phyloP scores from a whole-genome alignment of 37 sponge, comb jelly and placozoan species.

The Beroe forskalii region DNA sequence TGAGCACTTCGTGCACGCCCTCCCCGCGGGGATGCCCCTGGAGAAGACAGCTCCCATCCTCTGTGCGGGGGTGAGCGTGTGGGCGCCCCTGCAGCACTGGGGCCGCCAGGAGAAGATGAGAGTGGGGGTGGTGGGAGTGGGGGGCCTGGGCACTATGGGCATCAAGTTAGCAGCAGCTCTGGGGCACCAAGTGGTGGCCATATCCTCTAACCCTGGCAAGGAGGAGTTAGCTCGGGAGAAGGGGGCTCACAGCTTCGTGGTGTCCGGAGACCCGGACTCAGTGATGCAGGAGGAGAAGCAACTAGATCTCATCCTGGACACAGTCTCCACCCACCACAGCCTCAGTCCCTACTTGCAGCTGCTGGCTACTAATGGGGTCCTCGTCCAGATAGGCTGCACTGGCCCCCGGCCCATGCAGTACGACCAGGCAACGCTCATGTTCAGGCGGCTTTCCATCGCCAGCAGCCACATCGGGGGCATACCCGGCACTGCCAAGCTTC shows the following conservation, averaged over 20 bases:
- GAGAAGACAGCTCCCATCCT: constrained; percentile 3
- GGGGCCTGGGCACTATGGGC: constrained; percentile 57
- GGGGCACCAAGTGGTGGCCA: constrained; percentile 46
- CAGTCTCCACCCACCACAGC: neutral
- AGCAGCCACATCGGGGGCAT: neutral
- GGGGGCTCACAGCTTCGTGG: constrained; percentile 26
- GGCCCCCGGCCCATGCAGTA: neutral
- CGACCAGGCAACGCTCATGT: constrained; percentile 1
- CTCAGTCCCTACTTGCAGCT: neutral
- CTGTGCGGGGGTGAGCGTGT: constrained; percentile 53
- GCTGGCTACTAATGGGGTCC: neutral
- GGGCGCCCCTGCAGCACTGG: constrained; percentile 42
- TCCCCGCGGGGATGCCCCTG: constrained; percentile 41
- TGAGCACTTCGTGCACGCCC: neutral
- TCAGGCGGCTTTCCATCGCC: neutral
- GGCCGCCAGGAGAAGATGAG: neutral
- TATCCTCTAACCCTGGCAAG: neutral
- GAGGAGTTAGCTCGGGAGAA: neutral
- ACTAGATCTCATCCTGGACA: constrained; percentile 30
- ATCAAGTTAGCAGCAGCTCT: constrained; percentile 41
- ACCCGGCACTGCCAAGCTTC: neutral
- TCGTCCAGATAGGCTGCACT: constrained; percentile 44
- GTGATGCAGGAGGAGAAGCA: neutral
- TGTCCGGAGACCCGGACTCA: constrained; percentile 33
- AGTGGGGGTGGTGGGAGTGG: constrained; percentile 26